These are phyloP conservation scores for Bombus fervidus DNA, from an alignment of 1,140 invertebrate genomes.

Conservation along the genomic window DNA sequence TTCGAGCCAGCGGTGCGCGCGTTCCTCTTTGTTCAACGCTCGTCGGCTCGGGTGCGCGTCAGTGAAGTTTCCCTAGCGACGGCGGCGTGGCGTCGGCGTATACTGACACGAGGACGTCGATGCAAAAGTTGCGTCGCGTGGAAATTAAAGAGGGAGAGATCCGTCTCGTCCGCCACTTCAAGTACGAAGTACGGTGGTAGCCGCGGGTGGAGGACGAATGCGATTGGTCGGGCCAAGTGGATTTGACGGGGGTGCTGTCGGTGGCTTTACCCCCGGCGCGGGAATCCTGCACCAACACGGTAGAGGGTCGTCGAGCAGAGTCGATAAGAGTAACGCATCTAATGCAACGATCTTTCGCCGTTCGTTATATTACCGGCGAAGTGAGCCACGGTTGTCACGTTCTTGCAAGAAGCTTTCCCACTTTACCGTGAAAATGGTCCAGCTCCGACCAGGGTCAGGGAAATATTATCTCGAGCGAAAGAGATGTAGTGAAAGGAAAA, in stretches of 20 bases:
- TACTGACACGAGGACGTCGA: constrained; percentile 46
- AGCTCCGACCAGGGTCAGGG: not conserved
- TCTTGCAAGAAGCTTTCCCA: constrained; percentile 19
- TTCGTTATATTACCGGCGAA: constrained; percentile 29
- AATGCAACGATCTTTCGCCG: constrained; percentile 39
- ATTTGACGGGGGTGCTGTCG: constrained; percentile 43
- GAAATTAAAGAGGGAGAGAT: constrained; percentile 64
- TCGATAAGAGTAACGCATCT: constrained; percentile 62
- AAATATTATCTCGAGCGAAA: constrained; percentile 32
- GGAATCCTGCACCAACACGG: constrained; percentile 46
- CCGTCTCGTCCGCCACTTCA: constrained; percentile 61
- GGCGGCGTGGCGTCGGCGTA: constrained; percentile 28
- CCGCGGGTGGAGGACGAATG: constrained; percentile 54
- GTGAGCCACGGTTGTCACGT: constrained; percentile 29
- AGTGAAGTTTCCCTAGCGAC: constrained; percentile 51
- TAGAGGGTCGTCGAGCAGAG: constrained; percentile 49
- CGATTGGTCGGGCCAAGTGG: constrained; percentile 55
- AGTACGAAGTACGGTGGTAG: constrained; percentile 50
- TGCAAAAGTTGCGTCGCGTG: constrained; percentile 55
- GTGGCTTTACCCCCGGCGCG: constrained; percentile 26
- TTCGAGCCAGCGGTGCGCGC: not conserved
- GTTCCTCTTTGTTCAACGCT: constrained; percentile 13
- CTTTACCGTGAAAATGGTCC: constrained; percentile 17
- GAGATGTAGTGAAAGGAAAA: not conserved
- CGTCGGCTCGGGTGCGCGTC: constrained; percentile 20